Evolutionary conservation across 35 echinoderm and acorn worm genomes (phyloP).

Genomic region (Nesometra sesokonis): DNA sequence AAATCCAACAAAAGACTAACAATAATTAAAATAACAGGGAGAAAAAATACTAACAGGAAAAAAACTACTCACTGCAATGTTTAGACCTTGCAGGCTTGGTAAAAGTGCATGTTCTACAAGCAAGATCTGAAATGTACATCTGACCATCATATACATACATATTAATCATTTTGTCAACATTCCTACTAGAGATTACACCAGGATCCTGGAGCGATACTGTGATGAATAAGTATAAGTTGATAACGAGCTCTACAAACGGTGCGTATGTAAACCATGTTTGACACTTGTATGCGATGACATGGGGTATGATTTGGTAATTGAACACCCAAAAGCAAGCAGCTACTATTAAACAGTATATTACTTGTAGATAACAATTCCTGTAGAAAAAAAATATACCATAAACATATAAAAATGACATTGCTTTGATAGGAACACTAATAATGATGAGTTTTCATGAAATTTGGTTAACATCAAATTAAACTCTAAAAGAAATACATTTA

Average conservation of each 20-base stretch:
- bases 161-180: not conserved
- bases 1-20: too few species aligned
- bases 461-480: not conserved
- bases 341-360: not conserved
- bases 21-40: not conserved
- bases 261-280: not conserved
- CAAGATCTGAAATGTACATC: not conserved
- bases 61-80: not conserved
- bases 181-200: not conserved
- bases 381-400: not conserved
- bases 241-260: not conserved
- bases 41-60: not conserved
- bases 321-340: not conserved
- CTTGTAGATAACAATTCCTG: not conserved
- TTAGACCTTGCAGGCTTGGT: not conserved
- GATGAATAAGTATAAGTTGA: not conserved
- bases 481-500: too few species aligned
- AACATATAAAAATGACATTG: not conserved
- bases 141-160: not conserved
- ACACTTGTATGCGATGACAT: not conserved
- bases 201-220: not conserved
- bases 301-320: not conserved
- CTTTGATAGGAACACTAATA: too few species aligned
- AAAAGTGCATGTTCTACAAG: not conserved
- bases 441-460: too few species aligned